Evolutionary conservation across 2,113 vertebrate species (phyloP), one percentile per base, ranked within the genome.

Genomic region (Orientallactaga bullata): DNA sequence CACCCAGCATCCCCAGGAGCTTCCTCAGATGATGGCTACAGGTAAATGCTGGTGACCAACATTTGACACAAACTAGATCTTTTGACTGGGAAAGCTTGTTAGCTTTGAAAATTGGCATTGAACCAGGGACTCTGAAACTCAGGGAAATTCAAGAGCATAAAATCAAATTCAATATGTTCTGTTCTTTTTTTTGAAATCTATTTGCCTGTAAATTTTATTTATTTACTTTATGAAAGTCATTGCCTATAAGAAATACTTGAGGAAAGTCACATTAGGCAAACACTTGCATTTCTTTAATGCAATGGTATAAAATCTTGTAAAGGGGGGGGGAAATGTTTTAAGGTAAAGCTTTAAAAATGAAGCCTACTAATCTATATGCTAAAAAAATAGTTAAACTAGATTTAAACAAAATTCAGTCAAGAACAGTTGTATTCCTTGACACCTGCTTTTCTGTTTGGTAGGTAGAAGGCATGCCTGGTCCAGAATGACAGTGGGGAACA

Each of bases 1-100:
- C 95, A 76, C 94, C 95, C 85, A 37, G 94, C 47, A 96, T 94
- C 95, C 97, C 96, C 97, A 97, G 94, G 95, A 96, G 93, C 95
- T 92, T 89, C 92, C 94, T 96, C 96, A 97, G 98, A 97, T 98
- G 93, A 99, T 99, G 99, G 98, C 99, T 98, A 98, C 99, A 1
- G 98, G 99, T 99, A 98, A 98, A 91, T 90, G 94, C 93, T 10
- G n/a, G 32, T 68, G 84, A 23, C 35, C 2, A 0, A 72, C 30
- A 77, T 73, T 51, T 80, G 7, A 80, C 55, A 71, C 37, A 71
- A 20, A 24, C 13, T 9, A 55, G 35, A 39, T 24, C 0, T 30
- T 68, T 47, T 42, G 9, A 24, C 15, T 28, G 80, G 76, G 23
- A 95, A 84, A 89, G 58, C 51, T 69, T 84, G 32, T 13, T 3